phyloP scores from a whole-genome alignment of 2,888 invertebrate genomes.

The Drosophila robusta region DNA sequence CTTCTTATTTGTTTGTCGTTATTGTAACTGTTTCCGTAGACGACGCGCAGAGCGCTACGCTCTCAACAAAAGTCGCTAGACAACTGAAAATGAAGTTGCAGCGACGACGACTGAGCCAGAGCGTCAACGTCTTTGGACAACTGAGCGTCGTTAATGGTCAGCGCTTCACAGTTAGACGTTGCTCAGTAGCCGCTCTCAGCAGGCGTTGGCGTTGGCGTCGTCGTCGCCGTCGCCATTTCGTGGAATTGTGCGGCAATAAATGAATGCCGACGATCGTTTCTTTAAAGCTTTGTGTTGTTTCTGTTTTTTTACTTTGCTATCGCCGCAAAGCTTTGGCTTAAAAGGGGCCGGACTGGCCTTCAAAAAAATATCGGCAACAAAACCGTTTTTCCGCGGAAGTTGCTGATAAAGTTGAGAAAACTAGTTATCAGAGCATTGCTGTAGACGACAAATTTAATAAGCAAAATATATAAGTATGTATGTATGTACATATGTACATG shows the following conservation, averaged over 20 bases:
- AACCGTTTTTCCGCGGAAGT: constrained; percentile 41
- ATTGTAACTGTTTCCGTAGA: constrained; percentile 22
- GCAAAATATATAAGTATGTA: background rate
- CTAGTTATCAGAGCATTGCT: background rate
- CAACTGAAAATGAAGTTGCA: constrained; percentile 70
- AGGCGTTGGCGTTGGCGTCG: constrained; percentile 10
- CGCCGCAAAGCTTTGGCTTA: constrained; percentile 16
- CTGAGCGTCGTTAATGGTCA: constrained; percentile 58
- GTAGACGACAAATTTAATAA: background rate
- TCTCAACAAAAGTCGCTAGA: constrained; percentile 64
- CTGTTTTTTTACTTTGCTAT: constrained; percentile 34
- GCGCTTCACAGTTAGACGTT: constrained; percentile 65
- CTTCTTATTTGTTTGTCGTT: constrained; percentile 53
- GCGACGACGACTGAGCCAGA: constrained; percentile 19
- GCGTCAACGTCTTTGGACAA: constrained; percentile 39
- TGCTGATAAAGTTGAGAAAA: constrained; percentile 33
- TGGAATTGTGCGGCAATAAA: constrained; percentile 30
- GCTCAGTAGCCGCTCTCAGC: constrained; percentile 33
- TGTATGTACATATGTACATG: too few species aligned
- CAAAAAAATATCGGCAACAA: constrained; percentile 19
- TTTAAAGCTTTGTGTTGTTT: constrained; percentile 22
- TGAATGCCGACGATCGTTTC: constrained; percentile 38
- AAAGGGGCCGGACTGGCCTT: constrained; percentile 28
- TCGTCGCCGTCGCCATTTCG: constrained; percentile 37
- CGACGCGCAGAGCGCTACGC: constrained; percentile 44